These are phyloP conservation scores for Hassar affinis DNA, from an alignment of 2,113 vertebrate genomes.

Conservation along the genomic window DNA sequence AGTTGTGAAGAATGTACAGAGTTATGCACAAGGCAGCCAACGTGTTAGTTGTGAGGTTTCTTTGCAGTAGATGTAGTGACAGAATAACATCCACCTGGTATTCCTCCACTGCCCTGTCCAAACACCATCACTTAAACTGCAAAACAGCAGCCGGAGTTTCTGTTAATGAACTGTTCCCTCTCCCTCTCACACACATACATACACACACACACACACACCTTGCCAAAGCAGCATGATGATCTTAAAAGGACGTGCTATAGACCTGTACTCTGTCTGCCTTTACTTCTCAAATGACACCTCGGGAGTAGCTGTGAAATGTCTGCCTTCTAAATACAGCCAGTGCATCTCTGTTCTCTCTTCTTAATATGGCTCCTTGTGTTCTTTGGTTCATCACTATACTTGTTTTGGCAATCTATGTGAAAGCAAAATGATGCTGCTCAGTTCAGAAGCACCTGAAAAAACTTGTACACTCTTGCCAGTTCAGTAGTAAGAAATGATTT, in stretches of 20 bases:
- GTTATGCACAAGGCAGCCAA: not conserved
- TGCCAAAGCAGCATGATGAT: conserved; percentile 14
- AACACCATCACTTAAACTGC: conserved; percentile 39
- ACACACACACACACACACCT: not conserved
- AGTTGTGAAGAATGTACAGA: not conserved
- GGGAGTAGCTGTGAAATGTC: conserved; percentile 23
- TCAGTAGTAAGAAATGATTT: not conserved
- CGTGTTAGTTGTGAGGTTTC: conserved; percentile 23
- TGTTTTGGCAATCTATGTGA: not conserved
- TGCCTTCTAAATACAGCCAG: conserved; percentile 6
- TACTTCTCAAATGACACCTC: conserved; percentile 18
- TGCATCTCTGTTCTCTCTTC: not conserved
- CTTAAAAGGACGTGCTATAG: conserved; percentile 15
- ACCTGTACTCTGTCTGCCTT: conserved; percentile 17
- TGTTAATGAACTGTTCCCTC: conserved; percentile 17
- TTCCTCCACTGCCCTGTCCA: conserved; percentile 37
- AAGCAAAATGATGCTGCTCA: not conserved
- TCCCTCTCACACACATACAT: not conserved
- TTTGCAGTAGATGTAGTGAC: conserved; percentile 24
- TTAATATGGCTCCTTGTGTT: not conserved
- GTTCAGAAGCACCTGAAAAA: not conserved
- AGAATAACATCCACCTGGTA: conserved; percentile 40
- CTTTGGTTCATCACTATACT: not conserved
- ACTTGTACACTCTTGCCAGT: not conserved
- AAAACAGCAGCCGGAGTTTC: conserved; percentile 15